Evolutionary conservation across 2,797 vertebrate species (phyloP), one percentile per base, ranked within the genome.

Genomic region (Margarornis squamiger): DNA sequence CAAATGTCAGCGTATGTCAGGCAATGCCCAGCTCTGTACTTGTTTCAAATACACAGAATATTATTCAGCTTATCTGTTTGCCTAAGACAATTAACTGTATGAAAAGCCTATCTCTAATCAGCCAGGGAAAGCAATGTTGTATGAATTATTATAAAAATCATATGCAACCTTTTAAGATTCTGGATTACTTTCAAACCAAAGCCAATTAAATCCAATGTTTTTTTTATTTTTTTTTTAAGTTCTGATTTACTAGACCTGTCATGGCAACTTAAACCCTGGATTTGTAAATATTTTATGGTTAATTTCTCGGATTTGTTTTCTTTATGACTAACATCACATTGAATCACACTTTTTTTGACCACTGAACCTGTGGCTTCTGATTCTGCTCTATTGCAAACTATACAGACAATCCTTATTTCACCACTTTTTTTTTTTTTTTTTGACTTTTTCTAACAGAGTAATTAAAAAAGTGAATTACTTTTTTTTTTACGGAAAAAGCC

Each of bases 401-500:
- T 36, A 62, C 9, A 89, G 61, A 10, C 45, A 94, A 80, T 67
- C 27, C 41, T 85, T 61, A 75, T 87, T 86, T 86, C 7, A 29
- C 7, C 12, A 48, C 23, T 20, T 11, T 14, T 46, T 77, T 52
- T 57, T 21, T 15, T 52, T 74, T 41, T 54, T 57, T 1, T 7
- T 6, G 15, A 22, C 9, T 23, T 30, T 81, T 84, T 93, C 41
- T 94, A 87, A 87, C 14, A 61, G 36, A 58, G 57, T 59, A 27
- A 61, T 96, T 91, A 70, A 85, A 94, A 90, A 88, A 57, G 16
- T 61, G 34, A 84, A 61, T 30, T 45, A 46, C 48, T 92, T 92
- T 41, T 39, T 93, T 36, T 48, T 92, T 88, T 79, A 89, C 67
- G 52, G 71, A 54, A 86, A 91, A 95, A 87, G 19, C n/a, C 49